These are phyloP conservation scores for Columba livia DNA, from an alignment of 2,113 vertebrate genomes.

Conservation along the genomic window DNA sequence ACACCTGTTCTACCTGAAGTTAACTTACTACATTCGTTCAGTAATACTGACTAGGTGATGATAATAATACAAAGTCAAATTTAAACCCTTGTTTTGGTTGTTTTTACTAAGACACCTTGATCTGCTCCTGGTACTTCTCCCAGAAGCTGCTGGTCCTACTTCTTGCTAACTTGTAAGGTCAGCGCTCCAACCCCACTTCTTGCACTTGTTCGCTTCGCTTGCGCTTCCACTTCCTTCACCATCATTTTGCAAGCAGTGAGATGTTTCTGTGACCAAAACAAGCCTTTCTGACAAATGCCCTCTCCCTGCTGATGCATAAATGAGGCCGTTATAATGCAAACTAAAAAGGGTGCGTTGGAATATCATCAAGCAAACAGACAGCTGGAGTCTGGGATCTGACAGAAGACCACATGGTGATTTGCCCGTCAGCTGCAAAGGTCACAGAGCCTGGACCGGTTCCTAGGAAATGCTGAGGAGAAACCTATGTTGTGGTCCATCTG, in stretches of 20 bases:
- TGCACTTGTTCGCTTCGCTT: background rate
- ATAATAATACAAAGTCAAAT: background rate
- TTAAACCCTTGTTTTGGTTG: background rate
- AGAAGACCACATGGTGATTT: slow-evolving; percentile 18
- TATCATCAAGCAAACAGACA: slow-evolving; percentile 24
- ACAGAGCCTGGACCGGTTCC: background rate
- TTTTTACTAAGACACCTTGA: background rate
- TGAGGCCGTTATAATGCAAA: background rate
- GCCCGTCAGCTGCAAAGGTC: background rate
- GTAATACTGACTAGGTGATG: background rate
- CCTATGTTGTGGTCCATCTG: background rate
- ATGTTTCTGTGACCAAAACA: background rate
- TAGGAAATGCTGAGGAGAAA: background rate
- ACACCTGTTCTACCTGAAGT: background rate
- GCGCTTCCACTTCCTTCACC: background rate
- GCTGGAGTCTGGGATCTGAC: slow-evolving; percentile 7
- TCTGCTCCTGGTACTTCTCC: background rate
- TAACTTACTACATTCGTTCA: background rate
- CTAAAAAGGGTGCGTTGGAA: background rate
- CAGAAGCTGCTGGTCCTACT: background rate
- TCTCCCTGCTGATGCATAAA: background rate
- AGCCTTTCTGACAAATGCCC: background rate
- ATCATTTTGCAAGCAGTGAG: background rate
- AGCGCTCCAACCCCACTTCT: background rate
- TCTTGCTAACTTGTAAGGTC: background rate